These are phyloP conservation scores for Galbula dea DNA, from an alignment of 2,113 vertebrate genomes.

Conservation along the genomic window DNA sequence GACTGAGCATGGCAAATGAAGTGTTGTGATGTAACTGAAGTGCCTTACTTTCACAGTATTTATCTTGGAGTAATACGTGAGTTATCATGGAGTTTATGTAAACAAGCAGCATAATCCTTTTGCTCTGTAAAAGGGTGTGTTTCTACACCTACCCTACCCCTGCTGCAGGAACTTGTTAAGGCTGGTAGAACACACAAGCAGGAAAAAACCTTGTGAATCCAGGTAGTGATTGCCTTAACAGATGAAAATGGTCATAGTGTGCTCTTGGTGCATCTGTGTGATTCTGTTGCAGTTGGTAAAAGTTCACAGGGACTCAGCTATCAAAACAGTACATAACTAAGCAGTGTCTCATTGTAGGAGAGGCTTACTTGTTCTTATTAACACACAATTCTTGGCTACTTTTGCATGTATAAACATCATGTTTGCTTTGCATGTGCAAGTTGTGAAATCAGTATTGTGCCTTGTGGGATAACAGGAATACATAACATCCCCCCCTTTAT, in stretches of 20 bases:
- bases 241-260: background rate
- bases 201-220: background rate
- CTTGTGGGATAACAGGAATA: background rate
- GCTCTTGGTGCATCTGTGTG: no score
- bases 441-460: background rate
- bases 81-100: background rate
- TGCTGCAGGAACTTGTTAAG: background rate
- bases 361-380: background rate
- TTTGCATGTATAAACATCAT: background rate
- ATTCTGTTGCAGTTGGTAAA: rapidly evolving
- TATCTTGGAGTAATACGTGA: background rate
- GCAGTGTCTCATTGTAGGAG: background rate
- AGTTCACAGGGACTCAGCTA: background rate
- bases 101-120: background rate
- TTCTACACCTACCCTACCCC: background rate
- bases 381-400: background rate
- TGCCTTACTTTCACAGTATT: background rate
- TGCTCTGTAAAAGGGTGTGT: background rate
- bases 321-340: background rate
- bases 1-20: background rate
- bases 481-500: background rate
- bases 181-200: background rate
- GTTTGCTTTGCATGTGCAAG: background rate
- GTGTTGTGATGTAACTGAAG: background rate
- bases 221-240: background rate